Percentiles rank a stretch among this genome's conserved stretches.
Conservation (phyloP, 1,140 invertebrate species). For the Zaprionus ornatus region DNA sequence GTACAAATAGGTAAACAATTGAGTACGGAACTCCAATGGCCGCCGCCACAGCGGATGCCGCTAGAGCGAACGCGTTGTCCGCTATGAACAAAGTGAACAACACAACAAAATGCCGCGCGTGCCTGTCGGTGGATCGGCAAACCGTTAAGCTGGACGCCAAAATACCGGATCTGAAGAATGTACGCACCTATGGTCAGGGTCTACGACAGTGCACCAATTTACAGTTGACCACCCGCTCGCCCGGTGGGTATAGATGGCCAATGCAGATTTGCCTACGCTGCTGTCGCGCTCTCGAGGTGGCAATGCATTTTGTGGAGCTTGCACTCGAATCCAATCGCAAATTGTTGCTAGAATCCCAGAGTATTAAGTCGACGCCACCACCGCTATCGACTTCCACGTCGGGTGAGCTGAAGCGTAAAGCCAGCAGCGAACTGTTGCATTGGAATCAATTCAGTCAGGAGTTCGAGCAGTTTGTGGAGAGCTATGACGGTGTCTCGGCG, state of each 20-base stretch:
- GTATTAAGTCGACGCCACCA: constrained; percentile 31
- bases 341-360: constrained; percentile 54
- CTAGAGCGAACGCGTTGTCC: constrained; percentile 48
- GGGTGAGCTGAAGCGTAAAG: constrained; percentile 66
- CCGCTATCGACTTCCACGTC: constrained; percentile 28
- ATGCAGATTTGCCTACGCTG: constrained; percentile 73
- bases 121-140: constrained; percentile 64
- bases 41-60: constrained; percentile 48
- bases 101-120: constrained; percentile 68
- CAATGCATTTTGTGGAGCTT: constrained; percentile 73
- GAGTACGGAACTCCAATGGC: constrained; percentile 43
- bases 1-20: neutral
- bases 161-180: constrained; percentile 56
- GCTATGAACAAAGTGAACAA: constrained; percentile 63
- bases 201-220: constrained; percentile 65
- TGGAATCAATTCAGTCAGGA: constrained; percentile 76
- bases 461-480: constrained; percentile 68
- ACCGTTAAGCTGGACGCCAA: constrained; percentile 57
- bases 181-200: constrained; percentile 59
- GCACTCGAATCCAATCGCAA: constrained; percentile 65
- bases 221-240: constrained; percentile 42
- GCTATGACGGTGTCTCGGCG: constrained; percentile 55
- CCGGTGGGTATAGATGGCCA: constrained; percentile 64
- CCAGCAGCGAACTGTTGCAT: constrained; percentile 57
- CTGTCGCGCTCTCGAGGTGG: constrained; percentile 68